Conservation (phyloP, 2,113 vertebrate genomes). For the Pterophyllum scalare region DNA sequence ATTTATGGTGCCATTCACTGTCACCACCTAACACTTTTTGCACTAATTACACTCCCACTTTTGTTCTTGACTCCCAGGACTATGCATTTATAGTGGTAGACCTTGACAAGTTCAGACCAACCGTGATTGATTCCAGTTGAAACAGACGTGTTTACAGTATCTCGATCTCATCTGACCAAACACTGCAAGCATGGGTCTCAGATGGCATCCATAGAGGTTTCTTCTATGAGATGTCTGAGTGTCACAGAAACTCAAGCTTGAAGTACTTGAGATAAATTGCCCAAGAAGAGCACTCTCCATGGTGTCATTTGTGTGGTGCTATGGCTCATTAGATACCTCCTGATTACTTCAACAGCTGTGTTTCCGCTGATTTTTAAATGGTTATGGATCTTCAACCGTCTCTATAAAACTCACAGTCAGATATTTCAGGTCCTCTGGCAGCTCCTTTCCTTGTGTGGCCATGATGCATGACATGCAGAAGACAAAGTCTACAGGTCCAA, state of each 20-base stretch:
- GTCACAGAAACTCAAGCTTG: neutral
- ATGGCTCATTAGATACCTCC: constrained; percentile 16
- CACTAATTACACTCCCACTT: neutral
- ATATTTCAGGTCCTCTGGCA: neutral
- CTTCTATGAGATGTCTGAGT: neutral
- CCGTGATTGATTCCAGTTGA: neutral
- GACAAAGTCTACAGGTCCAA: neutral
- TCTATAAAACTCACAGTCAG: neutral
- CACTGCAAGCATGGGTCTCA: too few relatives aligned
- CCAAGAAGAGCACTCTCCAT: neutral
- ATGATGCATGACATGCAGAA: neutral
- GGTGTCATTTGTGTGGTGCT: neutral
- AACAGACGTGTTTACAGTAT: neutral
- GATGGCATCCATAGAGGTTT: neutral
- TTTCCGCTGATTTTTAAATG: constrained; percentile 9
- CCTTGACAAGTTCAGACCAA: neutral
- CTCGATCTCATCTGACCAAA: neutral
- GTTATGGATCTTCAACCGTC: neutral
- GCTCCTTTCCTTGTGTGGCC: neutral
- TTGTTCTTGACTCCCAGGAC: neutral
- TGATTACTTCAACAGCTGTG: constrained; percentile 7
- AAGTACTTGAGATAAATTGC: constrained; percentile 12
- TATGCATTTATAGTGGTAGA: neutral
- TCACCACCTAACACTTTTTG: neutral
- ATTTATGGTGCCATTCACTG: neutral